These are phyloP conservation scores for Minunthozetes semirufus DNA, from an alignment of 2,888 invertebrate genomes.

Conservation along the genomic window DNA sequence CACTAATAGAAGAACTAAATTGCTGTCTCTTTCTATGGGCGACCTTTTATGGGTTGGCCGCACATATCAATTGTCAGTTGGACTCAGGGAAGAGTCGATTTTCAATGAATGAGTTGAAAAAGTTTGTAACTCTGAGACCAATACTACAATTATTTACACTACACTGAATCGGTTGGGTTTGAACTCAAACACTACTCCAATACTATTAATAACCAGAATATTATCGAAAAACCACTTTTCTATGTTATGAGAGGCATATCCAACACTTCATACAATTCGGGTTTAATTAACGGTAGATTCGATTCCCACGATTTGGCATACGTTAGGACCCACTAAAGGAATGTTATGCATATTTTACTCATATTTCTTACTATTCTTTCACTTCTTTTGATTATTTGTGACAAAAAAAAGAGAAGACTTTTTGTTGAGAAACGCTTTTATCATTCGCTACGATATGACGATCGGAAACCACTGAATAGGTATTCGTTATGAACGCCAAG, in stretches of 20 bases:
- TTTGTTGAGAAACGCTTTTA: constrained; percentile 1
- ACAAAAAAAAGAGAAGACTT: not conserved
- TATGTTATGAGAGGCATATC: not conserved
- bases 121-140: not conserved
- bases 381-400: not conserved
- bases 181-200: not conserved
- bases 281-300: constrained; percentile 17
- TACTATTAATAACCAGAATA: not conserved
- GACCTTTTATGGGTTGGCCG: constrained; percentile 17
- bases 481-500: not conserved
- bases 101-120: not conserved
- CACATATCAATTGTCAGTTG: not conserved
- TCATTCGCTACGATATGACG: constrained; percentile 2
- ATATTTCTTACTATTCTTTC: not conserved
- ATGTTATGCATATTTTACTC: constrained; percentile 16
- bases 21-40: constrained; percentile 12
- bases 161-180: not conserved
- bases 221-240: not conserved
- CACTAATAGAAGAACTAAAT: not conserved
- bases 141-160: constrained; percentile 1
- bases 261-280: not conserved
- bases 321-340: not conserved
- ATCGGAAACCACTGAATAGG: not conserved
- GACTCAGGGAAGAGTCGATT: not conserved
- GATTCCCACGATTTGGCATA: constrained; percentile 15